Base-by-base conservation (phyloP, 2,113 vertebrate genomes). In the Hucho hucho region DNA sequence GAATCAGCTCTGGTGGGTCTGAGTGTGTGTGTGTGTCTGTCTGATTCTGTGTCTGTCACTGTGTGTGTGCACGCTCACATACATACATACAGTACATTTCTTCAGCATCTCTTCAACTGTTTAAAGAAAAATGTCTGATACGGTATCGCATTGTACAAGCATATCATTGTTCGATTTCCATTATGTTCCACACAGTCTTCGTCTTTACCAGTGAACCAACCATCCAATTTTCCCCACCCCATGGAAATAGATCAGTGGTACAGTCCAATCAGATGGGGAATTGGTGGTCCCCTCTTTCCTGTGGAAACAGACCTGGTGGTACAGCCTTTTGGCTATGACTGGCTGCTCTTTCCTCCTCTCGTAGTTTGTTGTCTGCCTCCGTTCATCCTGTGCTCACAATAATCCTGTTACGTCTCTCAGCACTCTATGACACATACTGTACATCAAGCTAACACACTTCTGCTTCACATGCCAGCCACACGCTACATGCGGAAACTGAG, bases 301-400 rank as follows among this genome's bases (percentile, higher is more conserved):
- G 9, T 43, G 37, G 37, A 43, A 53, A 53, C 14, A 53, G 49
- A 53, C 11, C 26, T 28, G 14, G 13, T 16, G 64, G 25, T 65
- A 18, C 64, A 12, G 9, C 26, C 64, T 14, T 3, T 26, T 49
- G 47, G 47, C 47, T 59, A 76, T 65, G 82, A 77, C 78, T 63
- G 73, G 79, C 76, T 82, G 81, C 83, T 80, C 82, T 89, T 91
- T 88, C 29, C 12, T 49, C 28, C 58, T 20, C 28, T 67, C 81
- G 65, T 82, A 83, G 85, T 65, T 11, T 82, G 78, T 82, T 82
- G 83, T 83, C 76, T 74, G 76, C 71, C 77, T 68, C 70, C 3
- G 77, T 79, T 88, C 83, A 88, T 88, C 86, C 86, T 72, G 75
- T n/a, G 74, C 83, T 75, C 69, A 63, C 80, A 81, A 80, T 88